A percentile compares a stretch with the other conserved stretches of the same genome.
Conservation (phyloP, 2,888 invertebrate genomes). For the Helicoverpa assulta region DNA sequence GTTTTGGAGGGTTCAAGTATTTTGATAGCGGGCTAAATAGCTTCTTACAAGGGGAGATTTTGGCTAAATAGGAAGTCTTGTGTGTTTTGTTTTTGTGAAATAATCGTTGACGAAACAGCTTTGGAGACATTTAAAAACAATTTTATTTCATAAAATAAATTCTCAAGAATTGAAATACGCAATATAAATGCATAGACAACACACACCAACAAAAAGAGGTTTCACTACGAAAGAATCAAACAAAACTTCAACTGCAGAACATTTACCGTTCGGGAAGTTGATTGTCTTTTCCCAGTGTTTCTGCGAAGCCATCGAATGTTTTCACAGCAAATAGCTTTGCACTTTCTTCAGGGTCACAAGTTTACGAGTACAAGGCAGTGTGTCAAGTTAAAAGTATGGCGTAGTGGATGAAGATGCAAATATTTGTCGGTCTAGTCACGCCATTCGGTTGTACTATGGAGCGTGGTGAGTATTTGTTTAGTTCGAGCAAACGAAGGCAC, state of each 20-base stretch:
- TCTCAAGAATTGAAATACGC: too few species aligned
- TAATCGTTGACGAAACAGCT: not conserved
- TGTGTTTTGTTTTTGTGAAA: not conserved
- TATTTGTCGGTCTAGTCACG: conserved; percentile 36
- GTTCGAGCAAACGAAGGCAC: conserved; percentile 15
- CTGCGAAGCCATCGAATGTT: conserved; percentile 19
- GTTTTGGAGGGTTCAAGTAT: conserved; percentile 45
- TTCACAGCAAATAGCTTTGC: conserved; percentile 38
- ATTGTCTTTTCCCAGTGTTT: conserved; percentile 17
- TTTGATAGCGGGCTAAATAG: conserved; percentile 52
- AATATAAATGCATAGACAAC: not conserved
- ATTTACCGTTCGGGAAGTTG: conserved; percentile 31
- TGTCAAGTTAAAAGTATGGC: conserved; percentile 39
- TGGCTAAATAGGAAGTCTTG: not conserved
- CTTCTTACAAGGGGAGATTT: conserved; percentile 22
- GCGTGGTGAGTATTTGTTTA: conserved; percentile 29
- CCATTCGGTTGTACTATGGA: conserved; percentile 38
- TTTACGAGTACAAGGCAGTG: conserved; percentile 33
- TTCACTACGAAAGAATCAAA: conserved; percentile 6
- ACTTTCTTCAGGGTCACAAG: conserved; percentile 49
- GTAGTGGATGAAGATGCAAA: conserved; percentile 42
- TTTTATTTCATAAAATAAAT: too few species aligned
- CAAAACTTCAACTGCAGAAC: conserved; percentile 1
- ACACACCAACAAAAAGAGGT: not conserved
- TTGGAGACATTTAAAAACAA: too few species aligned